Evolutionary conservation across 2,888 invertebrate species (phyloP).

Genomic region (Coelopa pilipes): DNA sequence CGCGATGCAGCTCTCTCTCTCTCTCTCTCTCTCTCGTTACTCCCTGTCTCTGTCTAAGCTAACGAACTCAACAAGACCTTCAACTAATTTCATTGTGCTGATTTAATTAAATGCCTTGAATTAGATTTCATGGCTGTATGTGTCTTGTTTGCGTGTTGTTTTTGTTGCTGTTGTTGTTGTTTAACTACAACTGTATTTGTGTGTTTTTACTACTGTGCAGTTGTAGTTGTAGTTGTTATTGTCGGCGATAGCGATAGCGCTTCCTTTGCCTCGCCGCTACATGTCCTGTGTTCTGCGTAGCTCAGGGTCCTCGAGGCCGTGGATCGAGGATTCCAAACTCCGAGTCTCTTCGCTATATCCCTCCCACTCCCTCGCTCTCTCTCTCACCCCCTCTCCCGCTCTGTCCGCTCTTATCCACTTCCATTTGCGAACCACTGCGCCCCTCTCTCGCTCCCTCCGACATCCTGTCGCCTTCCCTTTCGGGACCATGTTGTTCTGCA

Average conservation of each 20-base stretch:
- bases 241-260: no score
- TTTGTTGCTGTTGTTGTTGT: conserved; percentile 37
- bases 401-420: not conserved
- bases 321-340: no score
- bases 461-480: no score
- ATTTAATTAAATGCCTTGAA: conserved; percentile 62
- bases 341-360: no score
- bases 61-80: conserved; percentile 5
- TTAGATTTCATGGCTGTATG: conserved; percentile 46
- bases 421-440: not conserved
- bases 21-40: not conserved
- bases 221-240: not conserved
- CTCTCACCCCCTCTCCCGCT: not conserved
- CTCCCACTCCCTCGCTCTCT: no score
- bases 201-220: conserved; percentile 20
- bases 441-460: conserved; percentile 1
- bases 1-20: not conserved
- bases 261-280: not conserved
- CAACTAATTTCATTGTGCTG: conserved; percentile 45
- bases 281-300: not conserved
- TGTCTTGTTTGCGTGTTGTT: conserved; percentile 12
- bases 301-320: not conserved
- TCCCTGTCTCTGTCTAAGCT: not conserved
- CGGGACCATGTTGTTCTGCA: not conserved
- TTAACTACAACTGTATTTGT: conserved; percentile 31